Conservation (phyloP, 2,888 invertebrate genomes). For the Arrhopalites spinosus region DNA sequence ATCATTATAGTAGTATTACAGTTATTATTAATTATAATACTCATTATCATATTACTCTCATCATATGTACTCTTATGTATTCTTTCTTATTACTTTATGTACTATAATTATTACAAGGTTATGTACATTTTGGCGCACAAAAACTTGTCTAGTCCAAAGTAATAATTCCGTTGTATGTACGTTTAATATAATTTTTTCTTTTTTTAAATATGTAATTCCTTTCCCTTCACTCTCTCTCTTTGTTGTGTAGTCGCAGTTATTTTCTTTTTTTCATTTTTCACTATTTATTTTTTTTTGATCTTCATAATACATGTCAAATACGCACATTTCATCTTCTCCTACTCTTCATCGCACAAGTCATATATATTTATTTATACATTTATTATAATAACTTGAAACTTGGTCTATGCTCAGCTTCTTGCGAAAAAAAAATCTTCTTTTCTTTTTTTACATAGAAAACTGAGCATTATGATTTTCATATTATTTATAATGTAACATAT, state of each 20-base stretch:
- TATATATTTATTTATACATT: not conserved
- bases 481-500: not conserved
- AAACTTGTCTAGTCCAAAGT: constrained; percentile 29
- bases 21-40: constrained; percentile 20
- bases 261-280: too few species aligned
- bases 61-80: not conserved
- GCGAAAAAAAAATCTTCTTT: too few species aligned
- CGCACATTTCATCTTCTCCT: too few species aligned
- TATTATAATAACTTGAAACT: constrained; percentile 7
- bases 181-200: constrained; percentile 5
- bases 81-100: too few species aligned
- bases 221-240: too few species aligned
- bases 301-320: too few species aligned
- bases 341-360: too few species aligned
- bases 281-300: too few species aligned
- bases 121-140: constrained; percentile 36
- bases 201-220: not conserved
- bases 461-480: constrained; percentile 8
- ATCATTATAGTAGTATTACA: constrained; percentile 22
- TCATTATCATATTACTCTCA: constrained; percentile 30
- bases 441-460: not conserved
- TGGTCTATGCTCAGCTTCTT: constrained; percentile 5
- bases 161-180: constrained; percentile 9
- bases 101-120: constrained; percentile 41
- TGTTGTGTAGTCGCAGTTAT: too few species aligned